Base-by-base conservation (phyloP, 2,797 vertebrate genomes). In the Gymnoscopelus microlampas region DNA sequence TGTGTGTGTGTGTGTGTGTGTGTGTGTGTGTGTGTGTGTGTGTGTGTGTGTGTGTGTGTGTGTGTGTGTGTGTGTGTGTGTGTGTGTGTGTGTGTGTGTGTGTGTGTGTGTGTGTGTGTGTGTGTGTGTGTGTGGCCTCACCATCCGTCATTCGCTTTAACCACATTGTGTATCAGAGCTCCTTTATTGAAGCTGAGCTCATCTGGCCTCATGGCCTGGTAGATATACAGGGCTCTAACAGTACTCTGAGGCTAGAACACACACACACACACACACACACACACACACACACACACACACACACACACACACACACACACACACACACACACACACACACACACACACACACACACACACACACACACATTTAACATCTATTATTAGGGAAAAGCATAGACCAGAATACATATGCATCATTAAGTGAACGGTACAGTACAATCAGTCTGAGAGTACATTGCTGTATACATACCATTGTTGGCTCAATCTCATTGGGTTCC, bases 401-500 rank as follows among this genome's bases (percentile, higher is more conserved):
- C 2, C 48, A 12, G 48, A 14, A 14, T 49, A 10, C 3, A 3
- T 13, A 49, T 49, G 48, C 32, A 5, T 32, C 4, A 5, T 5
- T 32, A 5, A 32, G 35, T 50, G 11, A n/a, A 5, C 11, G 49
- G 49, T 50, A 50, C 11, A 50, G 49, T 50, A 50, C 49, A n/a
- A 13, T 4, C 49, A 50, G 50, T 13, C 12, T 51, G 19, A 19
- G 19, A 3, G 9, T 51, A 51, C n/a, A 15, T n/a, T 15, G 50
- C 12, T n/a, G 50, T 10, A 19, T 57, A 87, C 91, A 0, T 94
- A 98, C 97, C 96, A 94, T 88, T 15, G 94, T 85, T 3, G 95
- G 94, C n/a, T 94, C 95, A 49, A 99, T 98, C 90, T 99, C 96
- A 57, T 95, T 96, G 50, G 98, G 96, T 23, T 98, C 94, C 90